These are phyloP conservation scores for Unio pictorum DNA, from an alignment of 2,888 invertebrate species.

Conservation along the genomic window DNA sequence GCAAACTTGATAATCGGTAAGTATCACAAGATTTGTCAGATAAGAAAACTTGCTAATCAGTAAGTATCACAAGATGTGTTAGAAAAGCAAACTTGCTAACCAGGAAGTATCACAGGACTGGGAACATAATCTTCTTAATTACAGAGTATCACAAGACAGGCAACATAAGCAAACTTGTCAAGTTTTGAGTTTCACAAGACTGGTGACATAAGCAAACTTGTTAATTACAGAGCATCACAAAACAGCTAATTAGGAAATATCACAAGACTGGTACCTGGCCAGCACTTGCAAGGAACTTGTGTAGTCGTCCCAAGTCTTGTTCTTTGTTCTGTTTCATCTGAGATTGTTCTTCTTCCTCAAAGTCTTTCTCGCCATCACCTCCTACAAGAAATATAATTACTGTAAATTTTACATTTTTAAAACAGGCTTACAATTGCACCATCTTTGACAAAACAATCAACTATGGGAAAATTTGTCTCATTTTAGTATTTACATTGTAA, in stretches of 20 bases:
- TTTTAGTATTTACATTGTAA: too few species aligned
- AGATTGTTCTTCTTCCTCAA: constrained; percentile 45
- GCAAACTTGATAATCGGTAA: background rate
- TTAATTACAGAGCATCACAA: background rate
- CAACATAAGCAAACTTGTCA: too few species aligned
- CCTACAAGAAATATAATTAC: constrained; percentile 25
- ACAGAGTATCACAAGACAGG: too few species aligned
- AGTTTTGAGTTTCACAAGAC: background rate
- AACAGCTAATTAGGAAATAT: background rate
- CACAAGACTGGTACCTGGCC: constrained; percentile 57
- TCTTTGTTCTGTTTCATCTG: constrained; percentile 37
- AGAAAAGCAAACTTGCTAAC: too few species aligned
- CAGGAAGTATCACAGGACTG: too few species aligned
- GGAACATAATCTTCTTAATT: too few species aligned
- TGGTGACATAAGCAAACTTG: background rate
- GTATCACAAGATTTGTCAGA: background rate
- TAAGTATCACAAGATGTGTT: too few species aligned
- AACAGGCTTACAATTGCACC: too few species aligned
- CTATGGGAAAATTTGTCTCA: too few species aligned
- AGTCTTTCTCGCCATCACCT: constrained; percentile 58
- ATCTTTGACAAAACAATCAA: too few species aligned
- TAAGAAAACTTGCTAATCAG: too few species aligned
- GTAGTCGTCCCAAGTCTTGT: constrained; percentile 53
- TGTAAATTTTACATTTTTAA: too few species aligned
- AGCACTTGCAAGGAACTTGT: constrained; percentile 66